phyloP scores from a whole-genome alignment of 2,888 invertebrate genomes.

The Deroplatys truncata region DNA sequence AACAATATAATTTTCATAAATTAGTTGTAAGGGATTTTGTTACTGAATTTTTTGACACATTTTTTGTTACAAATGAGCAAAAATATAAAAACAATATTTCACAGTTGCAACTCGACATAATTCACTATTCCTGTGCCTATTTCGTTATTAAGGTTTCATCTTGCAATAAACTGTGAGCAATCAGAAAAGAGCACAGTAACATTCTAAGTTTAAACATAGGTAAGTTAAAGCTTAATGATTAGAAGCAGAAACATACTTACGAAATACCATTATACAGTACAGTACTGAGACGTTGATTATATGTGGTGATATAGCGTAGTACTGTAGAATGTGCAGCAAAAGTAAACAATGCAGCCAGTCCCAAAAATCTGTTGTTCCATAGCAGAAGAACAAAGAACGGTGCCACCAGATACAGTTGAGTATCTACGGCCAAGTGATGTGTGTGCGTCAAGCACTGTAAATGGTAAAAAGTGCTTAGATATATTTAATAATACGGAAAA shows the following conservation, averaged over 20 bases:
- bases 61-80: too few species aligned
- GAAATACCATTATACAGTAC: conserved; percentile 54
- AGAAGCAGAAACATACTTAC: conserved; percentile 43
- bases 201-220: too few species aligned
- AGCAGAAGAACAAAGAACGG: conserved; percentile 49
- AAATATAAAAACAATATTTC: too few species aligned
- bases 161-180: too few species aligned
- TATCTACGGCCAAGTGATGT: conserved; percentile 56
- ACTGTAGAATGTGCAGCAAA: conserved; percentile 48
- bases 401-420: conserved; percentile 53
- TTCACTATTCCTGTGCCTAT: too few species aligned
- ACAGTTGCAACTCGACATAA: too few species aligned
- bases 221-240: too few species aligned
- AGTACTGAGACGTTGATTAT: conserved; percentile 52
- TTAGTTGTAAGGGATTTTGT: too few species aligned
- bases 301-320: conserved; percentile 47
- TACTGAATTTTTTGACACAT: too few species aligned
- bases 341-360: conserved; percentile 42
- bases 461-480: not conserved
- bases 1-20: too few species aligned
- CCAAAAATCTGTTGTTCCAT: conserved; percentile 46
- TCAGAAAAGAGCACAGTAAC: too few species aligned
- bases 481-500: not conserved
- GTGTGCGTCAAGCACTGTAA: conserved; percentile 56
- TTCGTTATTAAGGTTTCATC: too few species aligned